Evolutionary conservation across 2,113 vertebrate genomes (phyloP).

Genomic region (Tangachromis dhanisi): DNA sequence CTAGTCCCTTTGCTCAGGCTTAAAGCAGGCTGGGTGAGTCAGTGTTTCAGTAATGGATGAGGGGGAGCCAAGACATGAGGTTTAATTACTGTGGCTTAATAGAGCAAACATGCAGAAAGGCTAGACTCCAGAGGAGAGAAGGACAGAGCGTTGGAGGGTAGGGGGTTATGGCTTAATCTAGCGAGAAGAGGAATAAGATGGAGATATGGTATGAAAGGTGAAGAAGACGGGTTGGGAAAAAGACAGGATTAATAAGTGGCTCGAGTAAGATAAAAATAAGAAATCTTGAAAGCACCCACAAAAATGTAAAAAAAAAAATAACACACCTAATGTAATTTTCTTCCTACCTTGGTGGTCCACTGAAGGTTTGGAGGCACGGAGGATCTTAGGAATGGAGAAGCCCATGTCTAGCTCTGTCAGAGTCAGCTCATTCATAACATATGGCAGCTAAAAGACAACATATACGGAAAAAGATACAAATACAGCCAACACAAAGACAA

Average conservation of each 20-base stretch:
- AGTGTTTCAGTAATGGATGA: conserved; percentile 10
- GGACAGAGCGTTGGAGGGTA: neutral
- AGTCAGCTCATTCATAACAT: conserved; percentile 97
- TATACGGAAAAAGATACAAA: neutral
- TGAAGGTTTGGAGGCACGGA: conserved; percentile 86
- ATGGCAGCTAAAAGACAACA: conserved; percentile 79
- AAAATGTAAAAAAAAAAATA: neutral
- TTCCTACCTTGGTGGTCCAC: conserved; percentile 91
- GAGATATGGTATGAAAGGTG: neutral
- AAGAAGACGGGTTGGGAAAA: neutral
- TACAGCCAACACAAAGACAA: neutral
- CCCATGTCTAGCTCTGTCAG: conserved; percentile 98
- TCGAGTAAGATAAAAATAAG: neutral
- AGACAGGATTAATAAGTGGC: neutral
- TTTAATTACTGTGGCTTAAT: conserved; percentile 42
- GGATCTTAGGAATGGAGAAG: conserved; percentile 91
- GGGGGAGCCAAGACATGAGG: conserved; percentile 2
- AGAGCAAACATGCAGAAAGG: neutral
- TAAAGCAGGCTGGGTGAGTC: conserved; percentile 4
- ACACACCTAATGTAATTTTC: neutral
- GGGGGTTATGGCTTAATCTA: neutral
- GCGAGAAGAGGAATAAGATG: neutral
- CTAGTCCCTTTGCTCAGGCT: neutral
- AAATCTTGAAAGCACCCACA: neutral
- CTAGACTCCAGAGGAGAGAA: neutral